phyloP scores from a whole-genome alignment of 1,140 invertebrate genomes.

The Eciton burchellii region DNA sequence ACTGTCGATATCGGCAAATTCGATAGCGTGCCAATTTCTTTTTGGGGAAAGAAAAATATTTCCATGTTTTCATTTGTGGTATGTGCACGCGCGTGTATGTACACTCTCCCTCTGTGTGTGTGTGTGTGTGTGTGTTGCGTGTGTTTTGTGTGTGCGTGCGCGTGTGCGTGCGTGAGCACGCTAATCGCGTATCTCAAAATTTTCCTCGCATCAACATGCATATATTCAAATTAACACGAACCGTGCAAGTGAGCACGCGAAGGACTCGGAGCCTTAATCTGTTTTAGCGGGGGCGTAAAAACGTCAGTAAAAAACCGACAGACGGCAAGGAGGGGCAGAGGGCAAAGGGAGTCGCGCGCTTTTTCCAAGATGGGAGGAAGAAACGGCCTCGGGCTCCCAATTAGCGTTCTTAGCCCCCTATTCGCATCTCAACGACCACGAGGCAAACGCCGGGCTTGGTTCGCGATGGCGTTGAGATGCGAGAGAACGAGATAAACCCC shows the following conservation, averaged over 20 bases:
- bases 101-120: neutral
- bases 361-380: conserved; percentile 70
- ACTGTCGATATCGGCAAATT: neutral
- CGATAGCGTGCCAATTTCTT: neutral
- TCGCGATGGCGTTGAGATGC: conserved; percentile 62
- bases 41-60: neutral
- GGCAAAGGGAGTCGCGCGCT: conserved; percentile 53
- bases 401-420: conserved; percentile 78
- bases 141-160: too few species aligned
- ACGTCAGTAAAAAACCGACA: conserved; percentile 54
- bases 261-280: conserved; percentile 62
- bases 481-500: conserved; percentile 78
- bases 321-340: conserved; percentile 57
- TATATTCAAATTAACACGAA: conserved; percentile 62
- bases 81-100: neutral
- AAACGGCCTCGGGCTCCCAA: conserved; percentile 77
- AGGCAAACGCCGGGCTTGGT: conserved; percentile 64
- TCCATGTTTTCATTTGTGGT: too few species aligned
- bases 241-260: conserved; percentile 56
- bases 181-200: conserved; percentile 59
- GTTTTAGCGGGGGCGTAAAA: conserved; percentile 42
- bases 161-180: neutral
- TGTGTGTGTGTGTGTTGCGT: neutral
- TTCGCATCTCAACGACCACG: conserved; percentile 38
- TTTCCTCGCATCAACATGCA: conserved; percentile 55